These are phyloP conservation scores for Phalera bucephala DNA, from an alignment of 2,888 invertebrate genomes.

Conservation along the genomic window DNA sequence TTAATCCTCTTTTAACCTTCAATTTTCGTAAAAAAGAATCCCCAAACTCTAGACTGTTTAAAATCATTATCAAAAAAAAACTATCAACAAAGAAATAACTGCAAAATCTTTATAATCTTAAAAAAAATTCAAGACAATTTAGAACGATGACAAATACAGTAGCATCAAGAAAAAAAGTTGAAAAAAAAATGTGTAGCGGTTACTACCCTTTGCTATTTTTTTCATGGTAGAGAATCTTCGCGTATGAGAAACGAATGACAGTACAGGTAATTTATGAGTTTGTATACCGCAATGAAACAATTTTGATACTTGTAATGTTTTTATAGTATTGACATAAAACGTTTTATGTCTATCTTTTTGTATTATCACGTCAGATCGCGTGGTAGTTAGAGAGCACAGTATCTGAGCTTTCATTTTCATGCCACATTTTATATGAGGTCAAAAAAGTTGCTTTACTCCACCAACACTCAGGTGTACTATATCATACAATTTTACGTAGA, in stretches of 20 bases:
- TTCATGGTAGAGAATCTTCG: slow-evolving; percentile 47
- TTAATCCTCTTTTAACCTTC: too few relatives aligned
- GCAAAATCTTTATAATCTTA: slow-evolving; percentile 50
- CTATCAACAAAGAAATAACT: slow-evolving; percentile 33
- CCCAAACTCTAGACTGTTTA: slow-evolving; percentile 52
- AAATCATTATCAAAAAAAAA: slow-evolving; percentile 41
- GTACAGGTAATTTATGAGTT: slow-evolving; percentile 33
- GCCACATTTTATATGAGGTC: too few relatives aligned
- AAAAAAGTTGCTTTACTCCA: too few relatives aligned
- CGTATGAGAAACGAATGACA: slow-evolving; percentile 56
- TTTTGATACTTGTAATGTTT: slow-evolving; percentile 8
- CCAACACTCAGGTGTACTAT: too few relatives aligned
- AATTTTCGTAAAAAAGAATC: slow-evolving; percentile 26
- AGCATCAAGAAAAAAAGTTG: slow-evolving; percentile 28
- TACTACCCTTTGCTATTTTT: slow-evolving; percentile 50
- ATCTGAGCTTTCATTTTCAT: too few relatives aligned
- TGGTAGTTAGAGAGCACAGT: too few relatives aligned
- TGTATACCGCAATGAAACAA: slow-evolving; percentile 1
- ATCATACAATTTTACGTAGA: too few relatives aligned
- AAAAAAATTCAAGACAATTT: slow-evolving; percentile 21
- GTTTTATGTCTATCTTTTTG: too few relatives aligned
- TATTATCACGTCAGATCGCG: too few relatives aligned
- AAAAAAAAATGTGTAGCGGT: slow-evolving; percentile 59
- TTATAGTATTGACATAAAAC: too few relatives aligned
- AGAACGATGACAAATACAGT: slow-evolving; percentile 35